Evolutionary conservation across 2,797 vertebrate genomes (phyloP).

Genomic region (Helarctos malayanus): DNA sequence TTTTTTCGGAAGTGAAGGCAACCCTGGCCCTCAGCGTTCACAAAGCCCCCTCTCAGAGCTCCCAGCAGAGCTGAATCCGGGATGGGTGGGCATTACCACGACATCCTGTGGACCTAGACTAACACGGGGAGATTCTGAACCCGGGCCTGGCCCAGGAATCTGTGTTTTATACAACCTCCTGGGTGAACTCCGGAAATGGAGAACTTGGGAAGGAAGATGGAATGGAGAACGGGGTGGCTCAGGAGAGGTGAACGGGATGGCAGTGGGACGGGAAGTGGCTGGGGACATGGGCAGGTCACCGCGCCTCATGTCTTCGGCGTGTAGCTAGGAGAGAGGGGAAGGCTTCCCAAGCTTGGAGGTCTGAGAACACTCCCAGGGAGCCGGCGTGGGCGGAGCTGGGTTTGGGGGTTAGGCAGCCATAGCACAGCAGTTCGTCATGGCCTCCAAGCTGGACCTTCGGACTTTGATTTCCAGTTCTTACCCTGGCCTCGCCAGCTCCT

Average conservation of each 20-base stretch:
- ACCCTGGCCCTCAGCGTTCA: neutral
- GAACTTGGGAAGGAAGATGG: neutral
- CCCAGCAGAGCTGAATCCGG: neutral
- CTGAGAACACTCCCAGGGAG: neutral
- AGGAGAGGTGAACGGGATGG: neutral
- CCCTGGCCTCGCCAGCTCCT: neutral
- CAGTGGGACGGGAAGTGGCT: neutral
- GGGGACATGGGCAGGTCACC: neutral
- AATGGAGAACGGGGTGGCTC: neutral
- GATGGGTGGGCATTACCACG: neutral
- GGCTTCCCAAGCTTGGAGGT: neutral
- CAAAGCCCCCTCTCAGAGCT: constrained; percentile 1
- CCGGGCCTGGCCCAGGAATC: neutral
- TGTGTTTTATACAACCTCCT: neutral
- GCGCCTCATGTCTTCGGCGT: neutral
- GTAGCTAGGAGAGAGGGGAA: neutral
- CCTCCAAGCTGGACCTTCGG: neutral
- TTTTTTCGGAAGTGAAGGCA: constrained; percentile 8
- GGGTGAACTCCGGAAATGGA: neutral
- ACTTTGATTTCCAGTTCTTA: neutral
- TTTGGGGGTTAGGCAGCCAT: neutral
- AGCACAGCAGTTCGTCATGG: neutral
- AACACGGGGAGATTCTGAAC: neutral
- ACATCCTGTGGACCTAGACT: neutral
- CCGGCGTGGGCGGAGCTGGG: neutral